Conservation (phyloP, 2,888 invertebrate species). For the Synergus japonicus region DNA sequence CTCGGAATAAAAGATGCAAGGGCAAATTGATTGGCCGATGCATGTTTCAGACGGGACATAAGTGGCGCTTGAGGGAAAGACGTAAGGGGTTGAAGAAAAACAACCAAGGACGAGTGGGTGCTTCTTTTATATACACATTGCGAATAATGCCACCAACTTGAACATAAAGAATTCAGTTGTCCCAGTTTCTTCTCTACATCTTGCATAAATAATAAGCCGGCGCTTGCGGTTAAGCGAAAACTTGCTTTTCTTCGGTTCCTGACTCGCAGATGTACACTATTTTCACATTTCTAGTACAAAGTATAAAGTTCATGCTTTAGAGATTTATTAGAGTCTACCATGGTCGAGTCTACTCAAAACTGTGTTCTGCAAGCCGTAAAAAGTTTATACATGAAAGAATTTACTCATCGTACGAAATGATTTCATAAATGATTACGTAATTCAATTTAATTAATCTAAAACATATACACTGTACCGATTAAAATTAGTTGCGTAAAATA, state of each 20-base stretch:
- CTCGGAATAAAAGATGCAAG: slow-evolving; percentile 51
- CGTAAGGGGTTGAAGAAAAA: slow-evolving; percentile 24
- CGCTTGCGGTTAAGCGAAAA: slow-evolving; percentile 66
- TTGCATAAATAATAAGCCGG: slow-evolving; percentile 67
- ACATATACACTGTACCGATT: background rate
- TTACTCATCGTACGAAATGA: background rate
- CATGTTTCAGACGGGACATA: slow-evolving; percentile 61
- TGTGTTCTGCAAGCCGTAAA: background rate
- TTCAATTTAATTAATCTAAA: too few relatives aligned
- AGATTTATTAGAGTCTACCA: background rate
- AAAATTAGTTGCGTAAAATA: background rate
- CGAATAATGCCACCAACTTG: slow-evolving; percentile 11
- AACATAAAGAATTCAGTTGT: slow-evolving; percentile 52
- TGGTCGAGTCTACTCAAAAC: background rate
- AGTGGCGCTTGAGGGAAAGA: slow-evolving; percentile 52
- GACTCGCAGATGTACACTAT: slow-evolving; percentile 9
- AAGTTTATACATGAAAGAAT: background rate
- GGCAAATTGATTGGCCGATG: slow-evolving; percentile 63
- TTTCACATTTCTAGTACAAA: background rate
- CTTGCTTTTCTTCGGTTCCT: slow-evolving; percentile 53
- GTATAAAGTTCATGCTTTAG: background rate
- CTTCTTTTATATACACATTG: slow-evolving; percentile 30
- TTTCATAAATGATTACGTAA: background rate
- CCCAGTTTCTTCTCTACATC: slow-evolving; percentile 62
- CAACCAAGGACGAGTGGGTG: slow-evolving; percentile 4